Evolutionary conservation across 2,797 vertebrate genomes (phyloP), one percentile per base, ranked within the genome.

Genomic region (Chlorospingus flavigularis): DNA sequence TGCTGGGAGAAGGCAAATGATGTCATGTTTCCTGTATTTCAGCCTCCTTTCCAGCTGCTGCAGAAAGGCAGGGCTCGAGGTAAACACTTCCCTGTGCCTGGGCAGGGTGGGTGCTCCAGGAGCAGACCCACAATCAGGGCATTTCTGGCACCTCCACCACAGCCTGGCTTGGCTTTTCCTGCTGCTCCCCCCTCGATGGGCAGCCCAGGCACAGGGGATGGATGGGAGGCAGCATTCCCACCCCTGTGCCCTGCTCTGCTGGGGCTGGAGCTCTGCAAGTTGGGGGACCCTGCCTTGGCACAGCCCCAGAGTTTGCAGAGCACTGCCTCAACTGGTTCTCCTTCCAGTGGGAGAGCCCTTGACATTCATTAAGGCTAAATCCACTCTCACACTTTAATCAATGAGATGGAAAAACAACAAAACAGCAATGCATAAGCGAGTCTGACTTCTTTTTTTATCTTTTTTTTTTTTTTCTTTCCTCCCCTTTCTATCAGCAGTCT

Each of bases 351-450:
- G 87, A 81, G 66, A 86, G 76, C 63, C 85, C 94, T 94, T 94
- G 94, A 80, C 91, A 42, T 94, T 95, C 75, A 89, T 89, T 68
- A 89, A 54, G 61, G 72, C 88, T 87, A 68, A 88, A 94, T 53
- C 77, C 94, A 35, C 85, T 89, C 95, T 86, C 93, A 82, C 92
- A 62, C 95, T 94, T 96, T 94, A 96, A 96, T 96, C 95, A 96
- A 93, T 92, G 91, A 86, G 73, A 95, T 31, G 78, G 89, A 89
- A 91, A 91, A 92, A 18, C 75, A 90, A 55, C 86, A 83, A 58
- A 93, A 68, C 40, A 92, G 91, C 81, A 92, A 96, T 91, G 86
- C 57, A 37, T 66, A 89, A 91, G 91, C 90, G 51, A 92, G 61
- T 20, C 76, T 90, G 88, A 55, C 57, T 61, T 2, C 1, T 71